A percentile compares a stretch with the other conserved stretches of the same genome.
Evolutionary conservation across 1,140 invertebrate species (phyloP).

Genomic region (Neotoxoptera formosana): DNA sequence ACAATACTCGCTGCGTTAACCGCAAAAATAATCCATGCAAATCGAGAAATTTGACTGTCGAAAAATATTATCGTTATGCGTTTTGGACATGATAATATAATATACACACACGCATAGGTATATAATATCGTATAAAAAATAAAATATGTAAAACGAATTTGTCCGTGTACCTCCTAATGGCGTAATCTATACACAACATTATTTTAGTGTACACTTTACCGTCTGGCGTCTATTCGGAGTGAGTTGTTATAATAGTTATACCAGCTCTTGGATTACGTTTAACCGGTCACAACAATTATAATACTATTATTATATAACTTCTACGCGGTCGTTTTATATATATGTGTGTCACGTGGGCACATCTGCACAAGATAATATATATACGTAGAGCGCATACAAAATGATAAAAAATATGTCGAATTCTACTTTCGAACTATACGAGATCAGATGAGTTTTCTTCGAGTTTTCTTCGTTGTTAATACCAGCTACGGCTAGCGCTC

Average conservation of each 20-base stretch:
- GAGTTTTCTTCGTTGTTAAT: neutral
- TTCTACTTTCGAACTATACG: neutral
- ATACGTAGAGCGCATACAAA: neutral
- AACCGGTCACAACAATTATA: neutral
- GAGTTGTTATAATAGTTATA: neutral
- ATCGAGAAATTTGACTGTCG: neutral
- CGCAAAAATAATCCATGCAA: conserved; percentile 22
- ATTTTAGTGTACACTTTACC: no score
- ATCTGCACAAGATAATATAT: neutral
- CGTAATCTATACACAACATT: no score
- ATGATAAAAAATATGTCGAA: neutral
- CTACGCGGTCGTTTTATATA: neutral
- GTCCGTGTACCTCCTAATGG: no score
- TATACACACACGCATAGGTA: neutral
- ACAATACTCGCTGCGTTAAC: neutral
- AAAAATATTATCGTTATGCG: neutral
- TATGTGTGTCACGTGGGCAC: neutral
- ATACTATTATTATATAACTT: no score
- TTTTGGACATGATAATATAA: neutral
- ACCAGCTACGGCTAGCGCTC: neutral
- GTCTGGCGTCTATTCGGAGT: neutral
- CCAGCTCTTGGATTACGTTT: neutral
- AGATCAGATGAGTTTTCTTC: neutral
- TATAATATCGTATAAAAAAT: no score
- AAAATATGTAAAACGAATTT: no score